Evolutionary conservation across 2,113 vertebrate genomes (phyloP), one percentile per base, ranked within the genome.

Genomic region (Oreochromis spilurus): DNA sequence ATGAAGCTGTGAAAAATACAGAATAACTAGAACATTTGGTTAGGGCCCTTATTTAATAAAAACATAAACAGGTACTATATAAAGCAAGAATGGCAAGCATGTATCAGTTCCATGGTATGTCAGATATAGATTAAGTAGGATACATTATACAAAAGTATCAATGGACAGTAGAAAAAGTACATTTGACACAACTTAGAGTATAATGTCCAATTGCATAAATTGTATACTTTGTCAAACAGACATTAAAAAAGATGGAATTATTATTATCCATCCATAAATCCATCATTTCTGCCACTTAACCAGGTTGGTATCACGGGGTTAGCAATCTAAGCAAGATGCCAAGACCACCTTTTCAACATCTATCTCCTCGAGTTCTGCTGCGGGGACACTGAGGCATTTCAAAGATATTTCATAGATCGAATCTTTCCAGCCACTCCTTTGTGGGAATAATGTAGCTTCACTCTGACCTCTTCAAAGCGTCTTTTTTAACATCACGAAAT

Each of bases 1-100:
- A 50, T 54, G 34, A 81, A 81, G 65, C 21, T 87, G 80, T 84
- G 57, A 86, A 72, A 77, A 57, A 85, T 36, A 16, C 34, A 53
- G 19, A 83, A 85, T 79, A 52, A 85, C 57, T 72, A 19, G 24
- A 89, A 21, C 65, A 29, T 52, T 83, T 83, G 2, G 57, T 84
- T 67, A 48, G 65, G 52, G 2, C 9, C 7, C 55, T 24, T 72
- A 54, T 91, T 85, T 43, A 81, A 24, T 40, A 67, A 45, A 24
- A 86, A 65, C 79, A 31, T 36, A 80, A 87, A 82, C 48, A 79
- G 24, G 60, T 62, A 82, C 38, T n/a, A 31, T 14, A 77, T 60
- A 36, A 14, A 58, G 19, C 9, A 58, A 45, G 3, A 81, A 48
- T 19, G 34, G 36, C 45, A 40, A 29, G 19, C 57, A 60, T 19